These are phyloP conservation scores for Vidua macroura DNA, from an alignment of 2,113 vertebrate genomes.

Conservation along the genomic window DNA sequence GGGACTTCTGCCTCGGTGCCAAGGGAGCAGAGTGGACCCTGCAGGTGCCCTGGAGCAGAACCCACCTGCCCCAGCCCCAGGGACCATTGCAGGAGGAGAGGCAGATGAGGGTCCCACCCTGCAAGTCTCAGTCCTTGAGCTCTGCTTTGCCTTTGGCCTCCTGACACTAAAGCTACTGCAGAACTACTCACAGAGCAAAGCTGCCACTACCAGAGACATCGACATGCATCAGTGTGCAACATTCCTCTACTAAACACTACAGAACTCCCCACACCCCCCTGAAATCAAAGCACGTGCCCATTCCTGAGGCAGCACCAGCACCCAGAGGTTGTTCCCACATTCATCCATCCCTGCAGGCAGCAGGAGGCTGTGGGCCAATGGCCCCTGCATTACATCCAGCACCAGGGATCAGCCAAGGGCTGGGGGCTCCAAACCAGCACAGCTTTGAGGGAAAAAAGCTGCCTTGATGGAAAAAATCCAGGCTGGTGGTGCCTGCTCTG, in stretches of 20 bases:
- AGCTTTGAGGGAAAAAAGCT: neutral
- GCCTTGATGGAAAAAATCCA: neutral
- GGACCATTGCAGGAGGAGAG: neutral
- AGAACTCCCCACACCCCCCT: neutral
- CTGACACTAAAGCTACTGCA: neutral
- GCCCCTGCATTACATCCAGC: accelerated
- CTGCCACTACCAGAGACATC: slow-evolving; percentile 19
- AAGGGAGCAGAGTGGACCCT: neutral
- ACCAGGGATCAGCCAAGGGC: neutral
- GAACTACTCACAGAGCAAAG: slow-evolving; percentile 45
- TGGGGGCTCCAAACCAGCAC: neutral
- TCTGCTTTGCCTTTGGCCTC: neutral
- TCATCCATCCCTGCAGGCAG: neutral
- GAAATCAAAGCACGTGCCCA: neutral
- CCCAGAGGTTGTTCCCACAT: accelerated
- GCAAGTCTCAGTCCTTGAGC: accelerated
- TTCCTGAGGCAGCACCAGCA: neutral
- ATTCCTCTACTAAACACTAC: slow-evolving; percentile 18
- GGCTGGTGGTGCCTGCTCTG: neutral
- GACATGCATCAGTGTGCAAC: neutral
- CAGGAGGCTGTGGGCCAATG: neutral
- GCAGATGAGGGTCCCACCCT: neutral
- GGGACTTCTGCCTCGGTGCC: neutral
- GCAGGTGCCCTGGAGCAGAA: neutral
- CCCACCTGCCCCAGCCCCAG: neutral